Percentiles rank a stretch among this genome's conserved stretches.
These are phyloP conservation scores for Drosophila pandora DNA, from an alignment of 1,140 invertebrate species.

Conservation along the genomic window DNA sequence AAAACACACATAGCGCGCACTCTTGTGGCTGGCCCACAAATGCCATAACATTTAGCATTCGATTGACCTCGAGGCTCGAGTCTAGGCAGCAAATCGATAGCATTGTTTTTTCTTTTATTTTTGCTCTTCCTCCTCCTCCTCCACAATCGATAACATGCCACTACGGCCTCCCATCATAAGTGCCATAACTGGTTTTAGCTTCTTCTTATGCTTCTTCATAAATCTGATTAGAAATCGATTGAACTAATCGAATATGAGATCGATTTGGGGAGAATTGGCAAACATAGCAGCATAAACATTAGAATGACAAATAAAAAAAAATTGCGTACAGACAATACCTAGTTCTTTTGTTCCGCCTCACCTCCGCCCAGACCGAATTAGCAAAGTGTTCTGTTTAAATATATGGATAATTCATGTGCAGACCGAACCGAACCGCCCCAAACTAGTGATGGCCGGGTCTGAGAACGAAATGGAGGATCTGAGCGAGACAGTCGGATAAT, in stretches of 20 bases:
- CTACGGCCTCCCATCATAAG: conserved; percentile 1
- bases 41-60: conserved; percentile 46
- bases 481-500: conserved; percentile 4
- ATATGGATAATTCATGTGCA: conserved; percentile 28
- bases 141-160: conserved; percentile 46
- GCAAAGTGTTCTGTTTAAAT: conserved; percentile 20
- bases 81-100: conserved; percentile 54
- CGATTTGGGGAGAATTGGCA: no score
- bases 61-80: conserved; percentile 61
- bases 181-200: conserved; percentile 3
- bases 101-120: conserved; percentile 29
- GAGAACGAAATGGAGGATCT: background rate
- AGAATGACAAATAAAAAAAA: no score
- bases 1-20: conserved; percentile 23
- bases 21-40: conserved; percentile 1
- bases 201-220: background rate
- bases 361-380: background rate
- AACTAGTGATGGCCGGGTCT: conserved; percentile 18
- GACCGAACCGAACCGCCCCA: conserved; percentile 34
- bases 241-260: no score
- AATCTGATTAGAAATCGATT: background rate
- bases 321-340: no score
- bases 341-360: no score
- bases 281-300: no score
- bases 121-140: background rate